Evolutionary conservation across 2,797 vertebrate genomes (phyloP).

Genomic region (Pelochelys cantorii): DNA sequence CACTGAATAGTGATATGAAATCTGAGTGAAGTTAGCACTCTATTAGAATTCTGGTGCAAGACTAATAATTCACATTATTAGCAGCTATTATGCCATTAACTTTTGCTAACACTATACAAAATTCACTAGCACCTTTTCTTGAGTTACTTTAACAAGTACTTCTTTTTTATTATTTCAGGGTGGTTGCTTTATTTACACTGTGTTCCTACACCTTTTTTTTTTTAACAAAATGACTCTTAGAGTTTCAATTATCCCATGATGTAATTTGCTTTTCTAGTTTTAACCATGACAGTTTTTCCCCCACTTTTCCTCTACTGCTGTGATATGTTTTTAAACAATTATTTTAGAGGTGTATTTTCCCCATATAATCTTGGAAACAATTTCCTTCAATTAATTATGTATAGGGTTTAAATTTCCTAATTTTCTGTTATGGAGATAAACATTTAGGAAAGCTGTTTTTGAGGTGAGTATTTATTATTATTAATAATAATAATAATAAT

Average conservation of each 20-base stretch:
- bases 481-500: neutral
- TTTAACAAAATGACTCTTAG: neutral
- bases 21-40: conserved; percentile 10
- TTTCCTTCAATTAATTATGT: neutral
- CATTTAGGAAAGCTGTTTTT: neutral
- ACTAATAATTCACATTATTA: conserved; percentile 35
- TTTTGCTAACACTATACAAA: neutral
- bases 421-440: neutral
- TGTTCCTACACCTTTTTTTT: neutral
- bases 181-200: neutral
- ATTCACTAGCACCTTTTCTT: neutral
- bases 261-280: neutral
- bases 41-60: conserved; percentile 39
- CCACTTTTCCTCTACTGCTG: neutral
- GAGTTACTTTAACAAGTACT: neutral
- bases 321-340: neutral
- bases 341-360: neutral
- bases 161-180: neutral
- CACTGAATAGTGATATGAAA: conserved; percentile 28
- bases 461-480: neutral
- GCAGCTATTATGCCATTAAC: neutral
- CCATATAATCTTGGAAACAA: neutral
- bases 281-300: neutral
- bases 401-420: neutral
- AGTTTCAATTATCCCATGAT: neutral